Evolutionary conservation across 2,888 invertebrate species (phyloP), one percentile per base, ranked within the genome.

Genomic region (Andrena chrysosceles): DNA sequence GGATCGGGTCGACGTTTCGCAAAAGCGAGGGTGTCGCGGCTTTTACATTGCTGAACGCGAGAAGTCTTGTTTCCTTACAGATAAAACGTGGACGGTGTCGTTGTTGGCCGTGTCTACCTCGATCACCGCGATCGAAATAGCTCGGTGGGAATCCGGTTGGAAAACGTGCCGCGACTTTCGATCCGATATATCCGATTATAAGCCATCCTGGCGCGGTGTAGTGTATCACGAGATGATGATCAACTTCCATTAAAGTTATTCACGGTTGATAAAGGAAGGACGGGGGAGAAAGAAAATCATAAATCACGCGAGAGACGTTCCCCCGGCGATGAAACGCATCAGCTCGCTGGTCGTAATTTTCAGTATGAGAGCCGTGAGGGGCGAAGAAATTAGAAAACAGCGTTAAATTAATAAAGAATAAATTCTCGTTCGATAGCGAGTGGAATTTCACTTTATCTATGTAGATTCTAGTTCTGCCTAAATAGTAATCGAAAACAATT

Each of bases 141-240:
- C 71, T 60, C 63, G 64, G 69, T 60, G 64, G 69, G 66, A 73
- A 82, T 85, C 72, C 72, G 72, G 64, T 59, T 74, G 62, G 52
- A 48, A 73, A 81, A 84, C 82, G 82, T 82, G 84, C 42, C n/a
- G 26, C 54, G 78, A 74, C 71, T 85, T 73, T 73, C 85, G 71
- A 84, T 79, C 63, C 33, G 42, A 42, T 42, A 49, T 54, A 73
- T 42, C 31, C 71, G 71, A 74, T 64, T 52, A 42, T 64, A 62
- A 49, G 48, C 74, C 42, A 75, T 56, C 68, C 49, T 56, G 35
- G 72, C 75, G 26, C 16, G 64, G 49, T 23, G 62, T 48, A 48
- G 35, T 49, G 80, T 63, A 52, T 62, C 68, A 62, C 31, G 62
- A 48, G 63, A 63, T 62, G 63, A 69, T 49, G 81, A 85, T 73